Conservation (phyloP, 2,113 vertebrate genomes). For the Xenus cinereus region DNA sequence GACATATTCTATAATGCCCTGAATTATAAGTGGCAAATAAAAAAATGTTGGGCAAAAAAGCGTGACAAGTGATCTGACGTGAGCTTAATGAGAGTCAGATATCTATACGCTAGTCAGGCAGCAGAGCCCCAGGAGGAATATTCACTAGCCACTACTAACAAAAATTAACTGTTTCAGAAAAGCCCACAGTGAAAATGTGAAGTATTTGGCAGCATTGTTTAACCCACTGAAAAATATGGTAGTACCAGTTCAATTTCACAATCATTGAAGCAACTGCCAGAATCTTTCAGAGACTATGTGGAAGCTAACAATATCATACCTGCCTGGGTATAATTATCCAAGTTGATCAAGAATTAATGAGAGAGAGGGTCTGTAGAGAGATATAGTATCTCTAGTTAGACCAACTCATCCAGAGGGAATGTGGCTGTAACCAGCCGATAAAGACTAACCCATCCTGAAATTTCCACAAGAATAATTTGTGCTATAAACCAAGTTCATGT, state of each 20-base stretch:
- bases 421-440: not conserved
- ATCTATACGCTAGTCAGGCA: not conserved
- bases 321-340: not conserved
- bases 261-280: not conserved
- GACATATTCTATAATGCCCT: not conserved
- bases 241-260: not conserved
- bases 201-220: not conserved
- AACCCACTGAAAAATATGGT: not conserved
- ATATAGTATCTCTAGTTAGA: not conserved
- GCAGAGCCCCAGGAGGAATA: not conserved
- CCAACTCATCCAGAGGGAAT: not conserved
- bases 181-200: not conserved
- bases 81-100: rapidly evolving
- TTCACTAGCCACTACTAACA: not conserved
- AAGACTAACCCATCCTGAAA: not conserved
- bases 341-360: not conserved
- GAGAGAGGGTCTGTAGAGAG: not conserved
- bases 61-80: not conserved
- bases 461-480: not conserved
- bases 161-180: not conserved
- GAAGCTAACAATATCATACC: not conserved
- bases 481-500: not conserved
- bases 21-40: not conserved
- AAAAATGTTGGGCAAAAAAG: rapidly evolving
- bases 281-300: not conserved